Percentiles rank a stretch among this genome's conserved stretches.
These are phyloP conservation scores for Chaitophorus viminalis DNA, from an alignment of 2,888 invertebrate species.

Conservation along the genomic window DNA sequence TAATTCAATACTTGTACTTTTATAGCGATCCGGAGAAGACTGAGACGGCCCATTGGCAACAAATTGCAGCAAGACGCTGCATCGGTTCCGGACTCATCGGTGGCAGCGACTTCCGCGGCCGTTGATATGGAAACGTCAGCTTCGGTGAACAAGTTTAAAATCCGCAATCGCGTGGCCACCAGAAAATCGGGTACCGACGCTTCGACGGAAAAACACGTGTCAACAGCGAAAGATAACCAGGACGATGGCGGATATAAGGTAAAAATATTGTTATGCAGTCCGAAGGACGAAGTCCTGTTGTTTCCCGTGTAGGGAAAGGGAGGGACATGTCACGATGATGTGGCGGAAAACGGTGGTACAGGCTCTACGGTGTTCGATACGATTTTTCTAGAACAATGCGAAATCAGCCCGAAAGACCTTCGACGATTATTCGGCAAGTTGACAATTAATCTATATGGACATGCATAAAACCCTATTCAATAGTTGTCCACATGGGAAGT, in stretches of 20 bases:
- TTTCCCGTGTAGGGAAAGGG: conserved; percentile 5
- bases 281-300: neutral
- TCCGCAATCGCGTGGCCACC: conserved; percentile 69
- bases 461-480: conserved; percentile 15
- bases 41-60: conserved; percentile 67
- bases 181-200: conserved; percentile 64
- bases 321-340: neutral
- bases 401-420: conserved; percentile 26
- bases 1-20: neutral
- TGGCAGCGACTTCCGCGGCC: conserved; percentile 72
- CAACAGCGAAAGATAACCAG: conserved; percentile 73
- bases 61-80: conserved; percentile 64
- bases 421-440: neutral
- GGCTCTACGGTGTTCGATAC: neutral
- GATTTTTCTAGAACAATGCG: conserved; percentile 33
- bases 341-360: neutral
- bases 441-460: conserved; percentile 4
- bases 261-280: neutral
- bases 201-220: conserved; percentile 64
- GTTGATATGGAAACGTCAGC: conserved; percentile 74
- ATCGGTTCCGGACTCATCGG: conserved; percentile 66
- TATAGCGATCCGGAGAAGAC: conserved; percentile 76
- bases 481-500: neutral
- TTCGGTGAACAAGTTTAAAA: conserved; percentile 75
- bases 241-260: conserved; percentile 80